Conservation (phyloP, 2,113 vertebrate genomes). For the Psittacus erithacus region DNA sequence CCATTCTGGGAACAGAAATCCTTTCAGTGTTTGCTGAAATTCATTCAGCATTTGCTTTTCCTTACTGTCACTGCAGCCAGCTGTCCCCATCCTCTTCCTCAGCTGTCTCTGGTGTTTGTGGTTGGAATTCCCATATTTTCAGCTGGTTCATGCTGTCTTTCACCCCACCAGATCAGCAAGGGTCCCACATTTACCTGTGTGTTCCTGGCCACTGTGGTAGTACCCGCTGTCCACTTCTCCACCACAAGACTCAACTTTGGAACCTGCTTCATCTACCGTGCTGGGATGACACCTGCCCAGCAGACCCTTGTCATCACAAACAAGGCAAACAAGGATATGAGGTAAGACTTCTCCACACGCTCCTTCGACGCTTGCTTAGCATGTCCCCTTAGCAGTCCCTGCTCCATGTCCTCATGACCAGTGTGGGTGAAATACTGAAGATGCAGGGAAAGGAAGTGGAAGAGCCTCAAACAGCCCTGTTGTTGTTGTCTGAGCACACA, state of each 20-base stretch:
- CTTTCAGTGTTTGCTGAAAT: neutral
- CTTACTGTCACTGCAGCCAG: neutral
- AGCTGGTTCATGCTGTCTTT: neutral
- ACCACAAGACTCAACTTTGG: conserved; percentile 87
- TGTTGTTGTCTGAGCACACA: neutral
- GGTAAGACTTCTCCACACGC: conserved; percentile 42
- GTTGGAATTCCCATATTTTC: neutral
- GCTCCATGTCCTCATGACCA: neutral
- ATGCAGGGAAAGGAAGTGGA: neutral
- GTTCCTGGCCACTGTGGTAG: conserved; percentile 72
- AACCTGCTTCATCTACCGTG: conserved; percentile 77
- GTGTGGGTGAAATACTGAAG: neutral
- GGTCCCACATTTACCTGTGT: conserved; percentile 76
- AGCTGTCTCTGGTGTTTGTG: no score
- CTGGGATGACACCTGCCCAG: conserved; percentile 76
- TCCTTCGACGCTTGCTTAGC: neutral
- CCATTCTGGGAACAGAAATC: neutral
- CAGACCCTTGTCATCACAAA: conserved; percentile 81
- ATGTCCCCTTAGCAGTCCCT: no score
- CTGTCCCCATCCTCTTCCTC: neutral
- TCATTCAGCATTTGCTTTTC: neutral
- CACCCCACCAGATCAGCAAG: conserved; percentile 77
- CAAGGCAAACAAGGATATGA: conserved; percentile 74
- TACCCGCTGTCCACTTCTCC: conserved; percentile 82
- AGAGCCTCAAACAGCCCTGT: neutral